phyloP scores from a whole-genome alignment of 2,797 vertebrate species.

The Oreonectes daqikongensis region DNA sequence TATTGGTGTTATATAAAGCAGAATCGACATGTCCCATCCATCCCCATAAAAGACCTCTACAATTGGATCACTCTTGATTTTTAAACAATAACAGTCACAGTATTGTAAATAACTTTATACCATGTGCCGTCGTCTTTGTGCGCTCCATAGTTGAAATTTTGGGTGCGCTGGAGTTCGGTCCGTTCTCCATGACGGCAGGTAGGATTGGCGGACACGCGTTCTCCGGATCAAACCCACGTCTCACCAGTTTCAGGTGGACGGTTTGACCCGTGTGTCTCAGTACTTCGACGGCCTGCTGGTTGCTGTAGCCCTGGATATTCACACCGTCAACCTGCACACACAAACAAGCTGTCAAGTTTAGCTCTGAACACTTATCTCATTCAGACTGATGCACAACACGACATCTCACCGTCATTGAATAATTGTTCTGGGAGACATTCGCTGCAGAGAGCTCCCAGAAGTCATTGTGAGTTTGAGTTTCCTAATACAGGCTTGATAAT shows the following conservation, averaged over 20 bases:
- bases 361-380: background rate
- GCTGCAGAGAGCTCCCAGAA: background rate
- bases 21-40: no score
- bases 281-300: constrained; percentile 96
- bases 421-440: background rate
- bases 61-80: no score
- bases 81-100: no score
- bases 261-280: constrained; percentile 90
- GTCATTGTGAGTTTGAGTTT: background rate
- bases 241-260: constrained; percentile 86
- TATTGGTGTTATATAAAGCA: no score
- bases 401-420: background rate
- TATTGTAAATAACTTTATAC: constrained; percentile 54
- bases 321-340: constrained; percentile 89
- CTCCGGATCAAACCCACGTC: constrained; percentile 81
- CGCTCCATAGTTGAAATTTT: constrained; percentile 64
- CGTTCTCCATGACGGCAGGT: constrained; percentile 59
- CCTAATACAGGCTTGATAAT: no score
- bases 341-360: background rate
- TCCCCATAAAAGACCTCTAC: no score
- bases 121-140: constrained; percentile 57
- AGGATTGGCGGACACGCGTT: constrained; percentile 55
- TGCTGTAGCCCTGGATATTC: constrained; percentile 94
- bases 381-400: background rate
- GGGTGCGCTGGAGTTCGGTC: constrained; percentile 59